Evolutionary conservation across 2,113 vertebrate species (phyloP).

Genomic region (Rhombomys opimus): DNA sequence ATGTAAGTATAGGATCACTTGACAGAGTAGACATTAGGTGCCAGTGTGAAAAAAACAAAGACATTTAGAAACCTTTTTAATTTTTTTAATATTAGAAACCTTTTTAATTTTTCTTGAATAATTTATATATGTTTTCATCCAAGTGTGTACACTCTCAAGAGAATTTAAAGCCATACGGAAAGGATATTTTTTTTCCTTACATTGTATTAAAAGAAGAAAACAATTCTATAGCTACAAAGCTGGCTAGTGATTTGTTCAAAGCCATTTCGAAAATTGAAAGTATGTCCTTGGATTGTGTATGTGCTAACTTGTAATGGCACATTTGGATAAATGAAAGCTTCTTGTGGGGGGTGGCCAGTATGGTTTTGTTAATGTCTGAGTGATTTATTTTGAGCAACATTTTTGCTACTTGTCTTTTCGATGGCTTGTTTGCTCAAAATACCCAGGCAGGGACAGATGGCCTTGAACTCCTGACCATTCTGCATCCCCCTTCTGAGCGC

Average conservation of each 20-base stretch:
- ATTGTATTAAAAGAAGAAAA: not conserved
- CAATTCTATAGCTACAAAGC: not conserved
- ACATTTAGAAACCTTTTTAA: conserved; percentile 14
- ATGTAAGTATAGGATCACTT: not conserved
- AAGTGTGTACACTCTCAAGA: not conserved
- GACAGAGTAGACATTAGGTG: not conserved
- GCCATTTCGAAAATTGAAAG: not conserved
- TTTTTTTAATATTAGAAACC: conserved; percentile 11
- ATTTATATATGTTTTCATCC: not conserved
- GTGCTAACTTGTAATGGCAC: not conserved
- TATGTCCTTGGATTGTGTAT: not conserved
- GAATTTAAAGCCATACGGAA: not conserved
- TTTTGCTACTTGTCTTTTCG: not conserved
- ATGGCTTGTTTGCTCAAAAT: not conserved
- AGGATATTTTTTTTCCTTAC: not conserved
- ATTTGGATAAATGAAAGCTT: not conserved
- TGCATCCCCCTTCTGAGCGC: not conserved
- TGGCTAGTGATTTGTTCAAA: not conserved
- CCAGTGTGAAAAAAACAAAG: not conserved
- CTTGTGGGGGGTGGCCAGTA: not conserved
- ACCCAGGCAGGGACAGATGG: not conserved
- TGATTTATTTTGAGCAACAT: not conserved
- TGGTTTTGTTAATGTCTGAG: not conserved
- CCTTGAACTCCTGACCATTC: not conserved
- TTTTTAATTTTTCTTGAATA: not conserved